Evolutionary conservation across 2,113 vertebrate genomes (phyloP), one percentile per base, ranked within the genome.

Genomic region (Periophthalmus modestus): DNA sequence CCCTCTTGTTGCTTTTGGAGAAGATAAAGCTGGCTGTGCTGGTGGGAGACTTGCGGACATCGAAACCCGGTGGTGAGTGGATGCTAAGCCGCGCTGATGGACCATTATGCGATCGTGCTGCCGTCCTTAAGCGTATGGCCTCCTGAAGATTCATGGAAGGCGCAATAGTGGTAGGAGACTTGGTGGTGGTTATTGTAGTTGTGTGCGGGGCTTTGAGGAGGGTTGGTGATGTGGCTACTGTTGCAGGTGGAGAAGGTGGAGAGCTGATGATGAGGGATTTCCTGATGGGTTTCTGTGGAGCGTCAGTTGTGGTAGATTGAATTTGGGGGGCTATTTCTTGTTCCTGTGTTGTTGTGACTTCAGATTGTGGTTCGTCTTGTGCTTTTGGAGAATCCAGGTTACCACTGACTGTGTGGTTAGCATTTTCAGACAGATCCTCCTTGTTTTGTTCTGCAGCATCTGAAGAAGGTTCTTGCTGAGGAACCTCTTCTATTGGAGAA

Each of bases 21-120:
- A 99, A 98, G 87, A 98, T 95, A 82, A 99, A 99, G 89, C 96
- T 99, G 82, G 97, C 97, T 0, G 92, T 97, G 66, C 93, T 95
- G 66, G 95, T 93, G 0, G 96, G 91, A 0, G 96, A 97, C 71
- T 91, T 95, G 36, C 68, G 81, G 47, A 87, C n/a, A 28, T 93
- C 90, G 16, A 89, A 88, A 3, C 85, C 78, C 19, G 71, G 71
- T 4, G 92, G 70, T 1, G 92, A 87, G 14, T 77, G 78, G 58
- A 89, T 14, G 43, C 84, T 87, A 43, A 93, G 83, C 16, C 82
- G 86, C 68, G 89, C 75, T 0, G 69, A 0, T 2, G 83, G 39
- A 62, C 77, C 74, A 3, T 93, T 89, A 0, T 63, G 75, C 3
- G 93, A 88, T 86, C 94, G 85, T 68, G 93, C 90, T 0, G 95